phyloP scores from a whole-genome alignment of 92 coral and sea anemone species.

The Porites divaricata region DNA sequence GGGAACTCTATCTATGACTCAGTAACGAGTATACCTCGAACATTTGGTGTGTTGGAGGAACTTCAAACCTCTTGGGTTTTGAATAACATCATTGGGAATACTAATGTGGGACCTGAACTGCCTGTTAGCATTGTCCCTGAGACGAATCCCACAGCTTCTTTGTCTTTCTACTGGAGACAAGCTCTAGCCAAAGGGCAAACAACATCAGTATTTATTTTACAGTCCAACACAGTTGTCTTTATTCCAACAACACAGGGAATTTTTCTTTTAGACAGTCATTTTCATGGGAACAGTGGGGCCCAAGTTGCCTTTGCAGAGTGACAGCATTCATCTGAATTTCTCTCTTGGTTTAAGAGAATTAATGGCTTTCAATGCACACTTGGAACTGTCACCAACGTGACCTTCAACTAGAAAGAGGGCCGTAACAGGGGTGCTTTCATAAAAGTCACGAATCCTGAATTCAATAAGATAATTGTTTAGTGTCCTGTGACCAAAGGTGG shows the following conservation, averaged over 20 bases:
- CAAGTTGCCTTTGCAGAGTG: slow-evolving; percentile 34
- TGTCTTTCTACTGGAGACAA: slow-evolving; percentile 33
- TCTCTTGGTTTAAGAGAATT: slow-evolving; percentile 31
- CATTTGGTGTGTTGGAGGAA: slow-evolving; percentile 29
- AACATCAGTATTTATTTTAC: slow-evolving; percentile 27
- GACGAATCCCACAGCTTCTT: slow-evolving; percentile 29
- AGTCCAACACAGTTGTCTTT: slow-evolving; percentile 38
- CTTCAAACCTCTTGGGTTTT: slow-evolving; percentile 1
- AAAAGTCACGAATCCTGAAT: too few relatives aligned
- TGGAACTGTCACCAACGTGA: slow-evolving; percentile 53
- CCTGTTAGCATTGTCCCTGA: slow-evolving; percentile 45
- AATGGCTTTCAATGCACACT: slow-evolving; percentile 29
- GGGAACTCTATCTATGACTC: slow-evolving; percentile 21
- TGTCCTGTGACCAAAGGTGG: too few relatives aligned
- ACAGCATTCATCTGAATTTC: slow-evolving; percentile 14
- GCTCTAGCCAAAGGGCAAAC: slow-evolving; percentile 23
- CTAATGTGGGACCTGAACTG: slow-evolving; percentile 29
- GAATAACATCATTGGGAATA: slow-evolving; percentile 11
- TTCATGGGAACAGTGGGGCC: slow-evolving; percentile 44
- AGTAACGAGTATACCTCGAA: slow-evolving; percentile 1
- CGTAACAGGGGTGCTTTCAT: too few relatives aligned
- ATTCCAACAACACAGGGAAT: slow-evolving; percentile 29
- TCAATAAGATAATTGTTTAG: too few relatives aligned
- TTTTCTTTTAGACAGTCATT: slow-evolving; percentile 52
- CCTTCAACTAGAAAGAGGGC: slow-evolving; percentile 8